Conservation (phyloP, 2,888 invertebrate species). For the Sericinus montela region DNA sequence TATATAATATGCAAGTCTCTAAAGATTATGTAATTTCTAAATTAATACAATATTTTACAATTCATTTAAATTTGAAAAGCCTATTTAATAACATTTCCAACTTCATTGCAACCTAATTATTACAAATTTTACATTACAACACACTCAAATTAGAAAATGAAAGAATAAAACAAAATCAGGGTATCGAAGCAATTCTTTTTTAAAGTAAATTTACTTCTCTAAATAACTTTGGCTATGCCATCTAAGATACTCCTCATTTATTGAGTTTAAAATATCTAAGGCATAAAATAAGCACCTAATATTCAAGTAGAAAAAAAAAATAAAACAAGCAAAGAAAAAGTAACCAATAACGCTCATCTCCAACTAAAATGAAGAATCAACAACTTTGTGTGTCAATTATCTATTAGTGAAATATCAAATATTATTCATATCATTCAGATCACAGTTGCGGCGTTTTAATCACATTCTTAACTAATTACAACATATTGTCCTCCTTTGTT, state of each 20-base stretch:
- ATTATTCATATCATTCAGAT: constrained; percentile 80
- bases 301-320: constrained; percentile 37
- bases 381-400: constrained; percentile 71
- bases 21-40: constrained; percentile 66
- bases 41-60: constrained; percentile 58
- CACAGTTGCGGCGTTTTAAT: constrained; percentile 80
- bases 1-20: constrained; percentile 65
- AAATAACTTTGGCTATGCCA: constrained; percentile 77
- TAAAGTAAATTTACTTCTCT: constrained; percentile 61
- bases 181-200: constrained; percentile 36
- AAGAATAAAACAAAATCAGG: constrained; percentile 25
- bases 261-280: constrained; percentile 55
- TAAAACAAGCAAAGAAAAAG: constrained; percentile 44
- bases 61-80: constrained; percentile 30
- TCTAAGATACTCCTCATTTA: constrained; percentile 52
- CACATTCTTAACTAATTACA: constrained; percentile 78
- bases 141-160: neutral
- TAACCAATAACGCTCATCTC: constrained; percentile 41
- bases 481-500: constrained; percentile 75
- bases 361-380: constrained; percentile 54
- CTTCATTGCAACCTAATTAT: constrained; percentile 10
- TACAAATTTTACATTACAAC: neutral
- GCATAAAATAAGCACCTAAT: constrained; percentile 71
- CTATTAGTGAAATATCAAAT: constrained; percentile 79
- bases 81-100: constrained; percentile 7